These are phyloP conservation scores for Peromyscus attwateri DNA, from an alignment of 2,797 vertebrate species.

Conservation along the genomic window DNA sequence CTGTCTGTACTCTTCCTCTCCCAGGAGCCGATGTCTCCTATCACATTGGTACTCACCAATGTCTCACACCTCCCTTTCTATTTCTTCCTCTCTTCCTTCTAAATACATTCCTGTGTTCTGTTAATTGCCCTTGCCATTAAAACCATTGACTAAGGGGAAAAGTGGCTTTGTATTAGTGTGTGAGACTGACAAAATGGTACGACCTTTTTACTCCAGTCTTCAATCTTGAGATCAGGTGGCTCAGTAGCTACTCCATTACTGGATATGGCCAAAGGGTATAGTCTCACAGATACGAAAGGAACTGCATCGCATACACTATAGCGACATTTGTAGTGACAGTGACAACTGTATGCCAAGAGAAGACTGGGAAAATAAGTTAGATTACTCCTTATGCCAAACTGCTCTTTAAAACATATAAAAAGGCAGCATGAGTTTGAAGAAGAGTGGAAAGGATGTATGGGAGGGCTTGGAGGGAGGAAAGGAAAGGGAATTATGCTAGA, in stretches of 20 bases:
- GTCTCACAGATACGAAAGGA: slow-evolving; percentile 28
- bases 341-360: neutral
- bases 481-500: neutral
- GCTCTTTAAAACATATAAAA: slow-evolving; percentile 41
- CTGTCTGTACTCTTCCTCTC: neutral
- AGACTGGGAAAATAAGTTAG: neutral
- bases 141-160: slow-evolving; percentile 37
- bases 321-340: neutral
- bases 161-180: neutral
- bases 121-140: slow-evolving; percentile 21
- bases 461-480: neutral
- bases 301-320: neutral
- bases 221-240: neutral
- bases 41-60: neutral
- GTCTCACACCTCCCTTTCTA: neutral
- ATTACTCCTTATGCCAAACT: neutral
- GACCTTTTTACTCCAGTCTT: slow-evolving; percentile 24
- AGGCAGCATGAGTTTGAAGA: neutral
- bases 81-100: slow-evolving; percentile 25
- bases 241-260: neutral
- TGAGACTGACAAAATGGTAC: neutral
- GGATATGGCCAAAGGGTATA: slow-evolving; percentile 13
- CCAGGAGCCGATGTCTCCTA: neutral
- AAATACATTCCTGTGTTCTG: neutral
- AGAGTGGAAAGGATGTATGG: neutral